phyloP scores from a whole-genome alignment of 2,797 vertebrate species.

The Remorina albescens region DNA sequence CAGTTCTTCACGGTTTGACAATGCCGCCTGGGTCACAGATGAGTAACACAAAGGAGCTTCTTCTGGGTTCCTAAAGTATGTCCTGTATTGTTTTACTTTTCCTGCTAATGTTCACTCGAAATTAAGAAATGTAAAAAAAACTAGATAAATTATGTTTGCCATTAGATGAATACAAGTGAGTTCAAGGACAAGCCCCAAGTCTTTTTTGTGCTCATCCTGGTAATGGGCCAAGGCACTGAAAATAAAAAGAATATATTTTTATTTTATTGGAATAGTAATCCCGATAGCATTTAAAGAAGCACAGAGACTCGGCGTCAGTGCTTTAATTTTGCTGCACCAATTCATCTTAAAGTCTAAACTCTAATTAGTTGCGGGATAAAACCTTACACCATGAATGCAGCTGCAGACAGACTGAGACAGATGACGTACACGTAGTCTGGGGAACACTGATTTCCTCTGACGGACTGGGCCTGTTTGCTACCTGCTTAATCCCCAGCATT shows the following conservation, averaged over 20 bases:
- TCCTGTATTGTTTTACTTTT: constrained; percentile 42
- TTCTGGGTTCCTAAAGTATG: constrained; percentile 60
- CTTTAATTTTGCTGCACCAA: constrained; percentile 40
- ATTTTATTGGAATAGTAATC: constrained; percentile 19
- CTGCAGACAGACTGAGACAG: constrained; percentile 66
- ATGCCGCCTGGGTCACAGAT: constrained; percentile 74
- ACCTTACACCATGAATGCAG: constrained; percentile 48
- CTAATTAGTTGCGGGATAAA: constrained; percentile 71
- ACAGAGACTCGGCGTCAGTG: constrained; percentile 15
- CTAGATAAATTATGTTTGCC: constrained; percentile 28
- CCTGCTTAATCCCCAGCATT: constrained; percentile 84
- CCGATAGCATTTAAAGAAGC: constrained; percentile 33
- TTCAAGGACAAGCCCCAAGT: background rate
- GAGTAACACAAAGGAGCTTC: constrained; percentile 73
- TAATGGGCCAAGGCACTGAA: constrained; percentile 22
- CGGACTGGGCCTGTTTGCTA: constrained; percentile 81
- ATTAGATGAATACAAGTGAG: constrained; percentile 19
- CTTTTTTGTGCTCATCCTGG: constrained; percentile 18
- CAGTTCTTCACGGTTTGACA: constrained; percentile 76
- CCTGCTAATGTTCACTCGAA: constrained; percentile 10
- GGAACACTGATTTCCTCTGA: constrained; percentile 78
- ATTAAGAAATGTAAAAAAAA: constrained; percentile 41
- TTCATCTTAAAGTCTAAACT: constrained; percentile 60
- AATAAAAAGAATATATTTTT: constrained; percentile 20
- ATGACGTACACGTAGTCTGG: constrained; percentile 60